Evolutionary conservation across 2,797 vertebrate genomes (phyloP), one percentile per base, ranked within the genome.

Genomic region (Halcyon leucocephala): DNA sequence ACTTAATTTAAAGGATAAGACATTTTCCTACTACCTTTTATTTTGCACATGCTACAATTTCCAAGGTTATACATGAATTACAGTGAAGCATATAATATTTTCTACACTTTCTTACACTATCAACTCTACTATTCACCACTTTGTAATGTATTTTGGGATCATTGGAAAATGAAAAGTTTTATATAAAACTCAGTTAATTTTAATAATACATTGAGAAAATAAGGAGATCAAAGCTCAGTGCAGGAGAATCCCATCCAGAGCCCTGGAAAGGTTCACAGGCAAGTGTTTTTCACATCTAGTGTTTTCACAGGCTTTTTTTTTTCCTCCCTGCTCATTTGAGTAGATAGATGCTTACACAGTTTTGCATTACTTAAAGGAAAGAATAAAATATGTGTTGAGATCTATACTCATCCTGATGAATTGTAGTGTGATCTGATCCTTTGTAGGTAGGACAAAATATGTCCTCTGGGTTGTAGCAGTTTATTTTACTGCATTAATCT

Each of bases 401-500:
- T 72, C 74, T 71, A 14, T 67, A 74, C 37, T 51, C 49, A 85
- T 87, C 26, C 39, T 91, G 44, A 69, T 81, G 35, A 90, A 67
- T 17, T 61, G 26, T 48, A 49, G 25, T 22, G 13, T 57, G 55
- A 37, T 61, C 61, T 77, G 42, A 39, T 42, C 41, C 14, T 48
- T 82, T 33, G 19, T 74, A 66, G 64, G 22, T 54, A 60, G 57
- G 57, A 69, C 7, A 79, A 86, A 92, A 58, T 72, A 79, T 39
- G 7, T 80, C 46, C 60, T 49, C 14, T 83, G 52, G 55, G 35
- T 76, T 88, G 52, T 41, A 51, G 49, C 39, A 41, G 42, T 93
- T 93, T 67, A 83, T 92, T 96, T 96, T 81, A 72, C 46, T 82
- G 28, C 13, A 70, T 51, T 62, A 83, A 79, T 86, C 73, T 88